Evolutionary conservation across 1,140 invertebrate species (phyloP).

Genomic region (Rhyacophila brunnea): DNA sequence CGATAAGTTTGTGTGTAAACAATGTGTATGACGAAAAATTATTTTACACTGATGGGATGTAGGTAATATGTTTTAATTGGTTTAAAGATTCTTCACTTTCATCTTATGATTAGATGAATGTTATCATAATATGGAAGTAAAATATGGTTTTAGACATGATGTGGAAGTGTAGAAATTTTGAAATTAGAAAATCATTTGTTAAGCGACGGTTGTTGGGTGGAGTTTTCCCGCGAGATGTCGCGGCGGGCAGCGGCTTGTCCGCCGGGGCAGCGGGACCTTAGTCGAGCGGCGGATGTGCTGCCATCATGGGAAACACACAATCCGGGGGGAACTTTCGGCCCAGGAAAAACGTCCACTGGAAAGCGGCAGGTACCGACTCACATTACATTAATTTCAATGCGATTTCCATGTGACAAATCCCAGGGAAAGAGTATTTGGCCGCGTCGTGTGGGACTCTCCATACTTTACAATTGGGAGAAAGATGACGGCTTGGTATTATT

Average conservation of each 20-base stretch:
- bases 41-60: too few species aligned
- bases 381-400: slow-evolving; percentile 23
- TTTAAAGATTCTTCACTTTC: too few species aligned
- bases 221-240: background rate
- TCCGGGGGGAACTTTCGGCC: slow-evolving; percentile 51
- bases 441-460: slow-evolving; percentile 41
- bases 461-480: slow-evolving; percentile 33
- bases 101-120: too few species aligned
- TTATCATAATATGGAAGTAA: too few species aligned
- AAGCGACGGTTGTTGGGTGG: too few species aligned
- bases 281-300: slow-evolving; percentile 34
- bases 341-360: slow-evolving; percentile 70
- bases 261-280: slow-evolving; percentile 1
- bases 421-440: slow-evolving; percentile 40
- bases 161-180: too few species aligned
- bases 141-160: too few species aligned
- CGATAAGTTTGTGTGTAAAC: too few species aligned
- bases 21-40: too few species aligned
- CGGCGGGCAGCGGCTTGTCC: background rate
- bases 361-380: slow-evolving; percentile 61
- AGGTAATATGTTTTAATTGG: too few species aligned
- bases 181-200: too few species aligned
- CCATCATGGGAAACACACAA: slow-evolving; percentile 50
- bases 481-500: slow-evolving; percentile 19
- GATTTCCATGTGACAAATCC: slow-evolving; percentile 12